Evolutionary conservation across 2,797 vertebrate species (phyloP).

Genomic region (Perodicticus potto): DNA sequence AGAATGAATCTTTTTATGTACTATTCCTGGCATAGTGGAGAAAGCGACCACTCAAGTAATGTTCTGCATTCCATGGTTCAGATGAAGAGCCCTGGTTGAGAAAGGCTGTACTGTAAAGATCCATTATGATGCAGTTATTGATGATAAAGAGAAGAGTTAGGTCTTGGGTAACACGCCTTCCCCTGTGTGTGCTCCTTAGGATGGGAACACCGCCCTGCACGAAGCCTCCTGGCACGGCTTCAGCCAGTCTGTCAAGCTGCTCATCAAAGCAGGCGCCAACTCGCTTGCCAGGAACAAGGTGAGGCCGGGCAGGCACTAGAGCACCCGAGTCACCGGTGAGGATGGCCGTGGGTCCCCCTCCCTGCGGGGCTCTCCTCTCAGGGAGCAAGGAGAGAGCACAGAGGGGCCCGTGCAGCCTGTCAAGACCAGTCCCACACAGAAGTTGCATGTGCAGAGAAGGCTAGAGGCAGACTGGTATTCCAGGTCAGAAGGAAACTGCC

Average conservation of each 20-base stretch:
- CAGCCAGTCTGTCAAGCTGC: conserved; percentile 96
- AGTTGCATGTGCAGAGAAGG: not conserved
- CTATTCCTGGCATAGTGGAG: not conserved
- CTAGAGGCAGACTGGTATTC: not conserved
- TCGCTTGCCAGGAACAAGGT: conserved; percentile 98
- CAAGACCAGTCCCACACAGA: not conserved
- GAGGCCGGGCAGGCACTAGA: conserved; percentile 74
- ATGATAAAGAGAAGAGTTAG: not conserved
- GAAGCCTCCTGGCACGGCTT: conserved; percentile 98
- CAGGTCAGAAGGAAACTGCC: not conserved
- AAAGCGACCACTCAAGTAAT: not conserved
- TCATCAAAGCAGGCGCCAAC: conserved; percentile 97
- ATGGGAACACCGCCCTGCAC: conserved; percentile 96
- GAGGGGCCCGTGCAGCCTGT: not conserved
- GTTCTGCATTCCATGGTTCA: not conserved
- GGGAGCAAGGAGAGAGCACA: not conserved
- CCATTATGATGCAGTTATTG: not conserved
- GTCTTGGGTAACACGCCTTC: not conserved
- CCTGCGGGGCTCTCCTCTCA: not conserved
- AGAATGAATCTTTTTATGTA: not conserved
- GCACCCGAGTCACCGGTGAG: not conserved
- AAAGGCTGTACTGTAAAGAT: not conserved
- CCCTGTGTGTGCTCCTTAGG: conserved; percentile 87
- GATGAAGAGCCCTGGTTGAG: not conserved
- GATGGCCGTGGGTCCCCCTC: not conserved